Percentiles rank a stretch among this genome's conserved stretches.
Conservation (phyloP, 2,888 invertebrate genomes). For the Clusia tigrina region DNA sequence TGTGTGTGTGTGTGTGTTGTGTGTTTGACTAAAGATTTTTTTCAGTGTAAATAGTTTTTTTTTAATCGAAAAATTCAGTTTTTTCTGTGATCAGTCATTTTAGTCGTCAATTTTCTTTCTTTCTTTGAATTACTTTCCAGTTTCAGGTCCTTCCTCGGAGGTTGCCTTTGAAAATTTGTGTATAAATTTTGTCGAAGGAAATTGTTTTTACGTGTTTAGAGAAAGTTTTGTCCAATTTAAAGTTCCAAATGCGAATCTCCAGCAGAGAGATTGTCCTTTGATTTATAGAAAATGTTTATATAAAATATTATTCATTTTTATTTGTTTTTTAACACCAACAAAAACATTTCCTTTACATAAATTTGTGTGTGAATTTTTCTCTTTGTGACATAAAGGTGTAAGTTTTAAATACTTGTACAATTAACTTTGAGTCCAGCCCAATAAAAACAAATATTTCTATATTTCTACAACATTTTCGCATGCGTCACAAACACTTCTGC, state of each 20-base stretch:
- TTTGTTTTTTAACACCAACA: constrained; percentile 17
- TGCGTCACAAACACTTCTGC: too few species aligned
- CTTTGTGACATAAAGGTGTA: constrained; percentile 38
- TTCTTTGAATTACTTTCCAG: constrained; percentile 10
- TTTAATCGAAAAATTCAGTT: constrained; percentile 5
- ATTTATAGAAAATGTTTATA: constrained; percentile 10
- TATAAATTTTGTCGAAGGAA: neutral
- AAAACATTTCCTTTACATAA: neutral
- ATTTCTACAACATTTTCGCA: neutral
- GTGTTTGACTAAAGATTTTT: neutral
- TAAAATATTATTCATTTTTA: constrained; percentile 9
- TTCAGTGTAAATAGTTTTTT: neutral
- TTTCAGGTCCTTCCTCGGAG: neutral
- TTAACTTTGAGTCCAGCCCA: constrained; percentile 60
- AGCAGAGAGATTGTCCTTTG: constrained; percentile 21
- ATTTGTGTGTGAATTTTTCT: neutral
- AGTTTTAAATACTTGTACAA: constrained; percentile 53
- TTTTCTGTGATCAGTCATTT: constrained; percentile 5
- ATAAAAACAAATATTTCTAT: constrained; percentile 37
- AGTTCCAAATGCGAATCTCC: neutral
- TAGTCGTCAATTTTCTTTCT: neutral
- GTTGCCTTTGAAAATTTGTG: neutral
- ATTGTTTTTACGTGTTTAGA: neutral
- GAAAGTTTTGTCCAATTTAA: neutral
- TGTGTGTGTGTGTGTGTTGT: neutral